Evolutionary conservation across 1,140 invertebrate genomes (phyloP).

Genomic region (Brachionus plicatilis): DNA sequence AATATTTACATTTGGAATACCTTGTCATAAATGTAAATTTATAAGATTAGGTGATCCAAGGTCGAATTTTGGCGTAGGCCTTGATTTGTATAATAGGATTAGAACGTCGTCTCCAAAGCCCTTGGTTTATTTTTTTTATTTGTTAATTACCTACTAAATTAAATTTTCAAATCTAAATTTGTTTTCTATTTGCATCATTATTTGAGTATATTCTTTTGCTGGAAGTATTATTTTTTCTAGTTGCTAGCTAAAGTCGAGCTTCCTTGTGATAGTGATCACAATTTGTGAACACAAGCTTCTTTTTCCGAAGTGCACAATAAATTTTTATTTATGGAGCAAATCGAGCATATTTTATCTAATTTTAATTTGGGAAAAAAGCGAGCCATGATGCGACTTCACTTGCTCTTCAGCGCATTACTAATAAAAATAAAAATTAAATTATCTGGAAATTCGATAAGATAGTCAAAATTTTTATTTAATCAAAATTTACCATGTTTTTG

Average conservation of each 20-base stretch:
- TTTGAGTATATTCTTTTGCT: background rate
- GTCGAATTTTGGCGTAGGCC: background rate
- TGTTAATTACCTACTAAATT: slow-evolving; percentile 18
- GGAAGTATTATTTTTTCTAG: background rate
- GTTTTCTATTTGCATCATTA: background rate
- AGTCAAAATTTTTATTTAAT: slow-evolving; percentile 1
- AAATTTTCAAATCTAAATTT: background rate
- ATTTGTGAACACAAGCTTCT: background rate
- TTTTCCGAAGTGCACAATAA: background rate
- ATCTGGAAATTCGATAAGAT: slow-evolving; percentile 25
- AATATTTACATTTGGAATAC: background rate
- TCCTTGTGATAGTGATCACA: background rate
- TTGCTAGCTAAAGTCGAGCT: background rate
- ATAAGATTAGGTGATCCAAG: background rate
- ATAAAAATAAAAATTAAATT: slow-evolving; percentile 28
- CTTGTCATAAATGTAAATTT: background rate
- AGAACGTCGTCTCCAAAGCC: background rate
- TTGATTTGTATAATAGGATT: slow-evolving; percentile 5
- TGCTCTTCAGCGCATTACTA: background rate
- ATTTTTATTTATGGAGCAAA: background rate
- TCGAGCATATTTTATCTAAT: background rate
- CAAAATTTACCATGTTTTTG: background rate
- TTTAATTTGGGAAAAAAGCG: background rate
- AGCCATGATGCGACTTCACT: background rate
- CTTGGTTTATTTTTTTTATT: background rate